Percentiles rank a stretch among this genome's conserved stretches.
These are phyloP conservation scores for Lasioglossum villosulum DNA, from an alignment of 2,888 invertebrate species.

Conservation along the genomic window DNA sequence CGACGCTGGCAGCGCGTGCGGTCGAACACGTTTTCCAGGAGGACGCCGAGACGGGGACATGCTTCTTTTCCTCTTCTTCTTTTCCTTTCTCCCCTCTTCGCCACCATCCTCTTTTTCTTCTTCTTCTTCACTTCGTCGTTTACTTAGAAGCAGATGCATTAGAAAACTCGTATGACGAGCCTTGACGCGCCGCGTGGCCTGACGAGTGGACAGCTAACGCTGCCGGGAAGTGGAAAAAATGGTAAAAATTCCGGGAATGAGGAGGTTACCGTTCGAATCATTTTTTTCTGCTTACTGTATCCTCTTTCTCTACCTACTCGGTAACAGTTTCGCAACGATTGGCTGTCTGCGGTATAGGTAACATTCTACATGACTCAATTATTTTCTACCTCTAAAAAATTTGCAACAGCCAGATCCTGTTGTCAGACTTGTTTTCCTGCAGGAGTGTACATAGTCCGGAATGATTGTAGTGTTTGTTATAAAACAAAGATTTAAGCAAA, in stretches of 20 bases:
- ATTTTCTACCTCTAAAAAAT: neutral
- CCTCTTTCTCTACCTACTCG: neutral
- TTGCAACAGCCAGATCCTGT: neutral
- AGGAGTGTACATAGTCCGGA: too few species aligned
- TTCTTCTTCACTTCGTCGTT: constrained; percentile 45
- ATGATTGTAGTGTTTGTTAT: too few species aligned
- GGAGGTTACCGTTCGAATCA: constrained; percentile 3
- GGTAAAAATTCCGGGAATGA: neutral
- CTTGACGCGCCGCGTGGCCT: constrained; percentile 39
- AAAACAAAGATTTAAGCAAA: too few species aligned
- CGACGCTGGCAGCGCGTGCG: constrained; percentile 56
- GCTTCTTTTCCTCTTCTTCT: constrained; percentile 25
- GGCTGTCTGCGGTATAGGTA: neutral
- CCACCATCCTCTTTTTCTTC: neutral
- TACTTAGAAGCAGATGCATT: constrained; percentile 78
- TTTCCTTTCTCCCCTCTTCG: neutral
- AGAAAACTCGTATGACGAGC: constrained; percentile 72
- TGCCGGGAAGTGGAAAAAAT: constrained; percentile 15
- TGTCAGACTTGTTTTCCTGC: too few species aligned
- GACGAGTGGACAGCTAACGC: constrained; percentile 35
- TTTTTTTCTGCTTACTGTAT: neutral
- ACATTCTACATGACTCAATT: neutral
- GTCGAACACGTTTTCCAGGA: constrained; percentile 55
- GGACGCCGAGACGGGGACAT: constrained; percentile 32
- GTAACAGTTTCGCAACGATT: neutral